These are phyloP conservation scores for Esox masquinongy DNA, from an alignment of 2,797 vertebrate genomes.

Conservation along the genomic window DNA sequence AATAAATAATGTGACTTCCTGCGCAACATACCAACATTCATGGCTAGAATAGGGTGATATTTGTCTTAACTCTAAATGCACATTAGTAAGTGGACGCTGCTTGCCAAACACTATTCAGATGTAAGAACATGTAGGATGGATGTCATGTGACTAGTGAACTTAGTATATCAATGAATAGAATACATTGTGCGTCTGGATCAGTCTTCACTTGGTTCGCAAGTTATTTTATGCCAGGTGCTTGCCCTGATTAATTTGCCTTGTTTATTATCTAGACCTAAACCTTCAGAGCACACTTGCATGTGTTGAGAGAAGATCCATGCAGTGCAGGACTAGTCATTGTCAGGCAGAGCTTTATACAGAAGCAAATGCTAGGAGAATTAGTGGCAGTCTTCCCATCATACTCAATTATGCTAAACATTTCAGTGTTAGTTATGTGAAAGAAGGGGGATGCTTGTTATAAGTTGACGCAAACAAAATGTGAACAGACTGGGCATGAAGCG, in stretches of 20 bases:
- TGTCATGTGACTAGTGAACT: neutral
- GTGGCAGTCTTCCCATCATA: constrained; percentile 21
- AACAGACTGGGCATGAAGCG: constrained; percentile 51
- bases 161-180: neutral
- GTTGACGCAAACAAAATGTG: constrained; percentile 41
- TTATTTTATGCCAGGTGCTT: neutral
- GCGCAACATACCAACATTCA: constrained; percentile 12
- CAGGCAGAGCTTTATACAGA: constrained; percentile 16
- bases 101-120: neutral
- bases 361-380: constrained; percentile 17
- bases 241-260: constrained; percentile 33
- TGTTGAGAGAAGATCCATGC: constrained; percentile 29
- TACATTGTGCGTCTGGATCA: neutral
- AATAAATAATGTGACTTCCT: constrained; percentile 35
- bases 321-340: constrained; percentile 36
- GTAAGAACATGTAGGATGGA: neutral
- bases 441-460: constrained; percentile 37
- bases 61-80: neutral
- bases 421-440: constrained; percentile 30
- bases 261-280: constrained; percentile 37
- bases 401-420: constrained; percentile 26
- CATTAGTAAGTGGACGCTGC: neutral
- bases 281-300: constrained; percentile 24
- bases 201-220: neutral
- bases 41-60: constrained; percentile 7